Conservation (phyloP, 2,797 vertebrate species). For the Protosalanx chinensis region DNA sequence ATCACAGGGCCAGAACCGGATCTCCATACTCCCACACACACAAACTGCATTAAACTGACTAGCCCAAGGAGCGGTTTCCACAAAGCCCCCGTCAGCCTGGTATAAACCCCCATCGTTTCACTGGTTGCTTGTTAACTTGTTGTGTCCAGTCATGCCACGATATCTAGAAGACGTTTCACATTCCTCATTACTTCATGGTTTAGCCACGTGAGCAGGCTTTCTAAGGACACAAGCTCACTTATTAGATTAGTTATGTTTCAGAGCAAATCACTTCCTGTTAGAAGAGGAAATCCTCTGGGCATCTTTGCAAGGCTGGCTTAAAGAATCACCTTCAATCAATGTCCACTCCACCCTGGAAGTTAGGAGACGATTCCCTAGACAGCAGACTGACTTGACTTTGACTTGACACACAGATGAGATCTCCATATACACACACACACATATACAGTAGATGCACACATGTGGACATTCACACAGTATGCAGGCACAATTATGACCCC, state of each 20-base stretch:
- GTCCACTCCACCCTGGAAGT: neutral
- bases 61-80: conserved; percentile 22
- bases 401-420: neutral
- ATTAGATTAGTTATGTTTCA: neutral
- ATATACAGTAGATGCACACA: neutral
- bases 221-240: neutral
- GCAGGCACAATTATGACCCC: neutral
- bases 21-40: too few species aligned
- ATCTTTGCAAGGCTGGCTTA: conserved; percentile 1
- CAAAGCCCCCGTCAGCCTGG: conserved; percentile 8
- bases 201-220: neutral
- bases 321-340: conserved; percentile 1
- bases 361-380: neutral
- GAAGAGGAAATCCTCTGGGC: neutral
- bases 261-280: neutral
- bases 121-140: conserved; percentile 20
- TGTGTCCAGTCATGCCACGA: conserved; percentile 17
- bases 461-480: neutral
- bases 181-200: neutral
- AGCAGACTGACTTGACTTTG: neutral
- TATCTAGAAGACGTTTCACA: conserved; percentile 11
- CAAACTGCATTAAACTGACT: conserved; percentile 28
- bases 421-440: neutral
- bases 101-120: conserved; percentile 5
- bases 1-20: too few species aligned